Evolutionary conservation across 2,113 vertebrate species (phyloP).

Genomic region (Phainopepla nitens): DNA sequence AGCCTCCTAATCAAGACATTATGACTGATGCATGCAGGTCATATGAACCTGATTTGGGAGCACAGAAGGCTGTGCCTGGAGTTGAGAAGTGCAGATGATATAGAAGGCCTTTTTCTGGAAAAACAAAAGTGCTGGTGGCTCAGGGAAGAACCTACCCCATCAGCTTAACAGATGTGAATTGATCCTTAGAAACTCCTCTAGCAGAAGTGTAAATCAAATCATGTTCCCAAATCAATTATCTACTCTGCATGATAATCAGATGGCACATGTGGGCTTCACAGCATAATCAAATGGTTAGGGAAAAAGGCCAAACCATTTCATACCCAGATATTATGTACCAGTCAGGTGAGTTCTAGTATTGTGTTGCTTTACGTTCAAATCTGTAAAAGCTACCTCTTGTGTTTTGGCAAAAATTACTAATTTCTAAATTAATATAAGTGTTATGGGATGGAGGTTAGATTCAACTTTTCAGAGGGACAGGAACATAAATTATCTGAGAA

Average conservation of each 20-base stretch:
- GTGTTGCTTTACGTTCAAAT: not conserved
- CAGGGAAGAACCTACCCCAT: not conserved
- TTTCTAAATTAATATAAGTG: not conserved
- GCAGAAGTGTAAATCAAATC: not conserved
- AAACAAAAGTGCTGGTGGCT: not conserved
- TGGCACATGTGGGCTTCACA: not conserved
- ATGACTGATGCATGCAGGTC: not conserved
- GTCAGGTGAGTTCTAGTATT: not conserved
- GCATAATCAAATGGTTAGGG: not conserved
- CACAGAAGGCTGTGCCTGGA: not conserved
- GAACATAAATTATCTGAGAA: not conserved
- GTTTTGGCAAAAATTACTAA: not conserved
- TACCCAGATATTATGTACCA: not conserved
- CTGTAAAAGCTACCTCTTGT: not conserved
- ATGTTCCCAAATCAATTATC: not conserved
- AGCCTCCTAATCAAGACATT: not conserved
- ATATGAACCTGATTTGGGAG: not conserved
- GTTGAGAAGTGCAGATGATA: not conserved
- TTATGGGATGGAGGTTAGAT: not conserved
- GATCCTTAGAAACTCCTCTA: not conserved
- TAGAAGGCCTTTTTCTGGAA: not conserved
- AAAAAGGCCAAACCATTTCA: not conserved
- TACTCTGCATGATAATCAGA: not conserved
- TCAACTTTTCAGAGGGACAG: not conserved
- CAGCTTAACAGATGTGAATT: not conserved